A percentile compares a stretch with the other conserved stretches of the same genome.
Conservation (phyloP, 2,113 vertebrate genomes). For the Lipophrys pholis region DNA sequence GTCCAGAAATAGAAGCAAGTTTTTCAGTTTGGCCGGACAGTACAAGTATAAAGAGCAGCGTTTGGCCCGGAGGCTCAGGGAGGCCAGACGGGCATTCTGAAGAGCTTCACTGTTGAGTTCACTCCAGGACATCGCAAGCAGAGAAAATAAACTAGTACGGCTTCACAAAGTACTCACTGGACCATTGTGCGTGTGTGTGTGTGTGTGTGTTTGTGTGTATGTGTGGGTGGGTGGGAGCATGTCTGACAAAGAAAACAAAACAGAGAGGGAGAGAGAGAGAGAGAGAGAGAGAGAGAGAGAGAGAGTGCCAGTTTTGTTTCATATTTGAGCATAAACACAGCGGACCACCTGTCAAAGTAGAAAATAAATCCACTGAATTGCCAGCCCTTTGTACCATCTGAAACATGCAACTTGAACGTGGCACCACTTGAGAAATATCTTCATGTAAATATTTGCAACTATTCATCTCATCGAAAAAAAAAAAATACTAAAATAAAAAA, state of each 20-base stretch:
- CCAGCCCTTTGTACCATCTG: conserved; percentile 5
- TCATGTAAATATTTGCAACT: conserved; percentile 5
- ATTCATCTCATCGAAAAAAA: conserved; percentile 1
- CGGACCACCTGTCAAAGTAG: conserved; percentile 55
- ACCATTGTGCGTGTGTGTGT: conserved; percentile 8
- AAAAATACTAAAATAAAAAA: too few relatives aligned
- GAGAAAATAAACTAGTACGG: conserved; percentile 69
- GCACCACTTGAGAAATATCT: not conserved
- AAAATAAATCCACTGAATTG: conserved; percentile 1
- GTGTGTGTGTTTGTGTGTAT: not conserved
- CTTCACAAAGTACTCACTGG: conserved; percentile 53
- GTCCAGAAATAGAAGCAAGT: conserved; percentile 41
- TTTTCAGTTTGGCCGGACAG: conserved; percentile 35
- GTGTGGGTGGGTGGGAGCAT: conserved; percentile 4
- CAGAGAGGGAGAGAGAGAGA: conserved; percentile 2
- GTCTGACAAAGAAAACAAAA: not conserved
- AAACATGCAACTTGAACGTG: conserved; percentile 14
- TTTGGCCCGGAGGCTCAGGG: conserved; percentile 40
- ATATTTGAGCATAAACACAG: conserved; percentile 57
- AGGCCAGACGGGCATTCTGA: conserved; percentile 42
- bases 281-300: not conserved
- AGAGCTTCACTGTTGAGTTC: conserved; percentile 52
- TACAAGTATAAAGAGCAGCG: conserved; percentile 28
- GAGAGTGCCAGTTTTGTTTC: conserved; percentile 24
- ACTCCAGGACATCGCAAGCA: conserved; percentile 51